Conservation (phyloP, 2,113 vertebrate genomes). For the Salvator merianae region DNA sequence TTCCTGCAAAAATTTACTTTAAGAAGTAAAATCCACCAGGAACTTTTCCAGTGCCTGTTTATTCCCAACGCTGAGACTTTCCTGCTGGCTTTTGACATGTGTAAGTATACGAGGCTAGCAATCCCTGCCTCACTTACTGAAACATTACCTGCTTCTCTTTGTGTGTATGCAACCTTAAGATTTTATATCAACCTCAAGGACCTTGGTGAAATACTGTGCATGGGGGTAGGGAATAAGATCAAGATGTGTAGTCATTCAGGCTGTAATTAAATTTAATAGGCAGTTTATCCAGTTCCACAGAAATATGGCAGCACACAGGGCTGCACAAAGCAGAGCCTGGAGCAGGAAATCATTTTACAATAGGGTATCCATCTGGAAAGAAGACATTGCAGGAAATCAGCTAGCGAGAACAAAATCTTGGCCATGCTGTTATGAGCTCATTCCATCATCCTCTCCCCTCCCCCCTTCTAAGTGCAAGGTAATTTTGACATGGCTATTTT, state of each 20-base stretch:
- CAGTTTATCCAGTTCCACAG: conserved; percentile 77
- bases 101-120: conserved; percentile 50
- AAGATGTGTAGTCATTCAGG: conserved; percentile 73
- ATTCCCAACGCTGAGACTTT: not conserved
- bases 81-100: not conserved
- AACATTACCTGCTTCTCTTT: conserved; percentile 44
- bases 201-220: conserved; percentile 72
- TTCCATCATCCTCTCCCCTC: conserved; percentile 63
- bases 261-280: conserved; percentile 85
- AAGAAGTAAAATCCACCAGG: not conserved
- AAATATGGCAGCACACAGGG: conserved; percentile 71
- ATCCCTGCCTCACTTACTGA: conserved; percentile 44
- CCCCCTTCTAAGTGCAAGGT: not conserved
- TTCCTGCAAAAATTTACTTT: not conserved
- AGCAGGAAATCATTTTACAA: conserved; percentile 77
- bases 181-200: conserved; percentile 72
- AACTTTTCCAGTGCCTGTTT: not conserved
- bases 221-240: conserved; percentile 69
- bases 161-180: conserved; percentile 61
- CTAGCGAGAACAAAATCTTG: conserved; percentile 77
- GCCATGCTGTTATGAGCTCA: conserved; percentile 68
- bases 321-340: conserved; percentile 71
- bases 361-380: conserved; percentile 81
- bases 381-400: conserved; percentile 70
- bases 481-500: conserved; percentile 63